A percentile compares a stretch with the other conserved stretches of the same genome.
These are phyloP conservation scores for Acleris literana DNA, from an alignment of 2,888 invertebrate species.

Conservation along the genomic window DNA sequence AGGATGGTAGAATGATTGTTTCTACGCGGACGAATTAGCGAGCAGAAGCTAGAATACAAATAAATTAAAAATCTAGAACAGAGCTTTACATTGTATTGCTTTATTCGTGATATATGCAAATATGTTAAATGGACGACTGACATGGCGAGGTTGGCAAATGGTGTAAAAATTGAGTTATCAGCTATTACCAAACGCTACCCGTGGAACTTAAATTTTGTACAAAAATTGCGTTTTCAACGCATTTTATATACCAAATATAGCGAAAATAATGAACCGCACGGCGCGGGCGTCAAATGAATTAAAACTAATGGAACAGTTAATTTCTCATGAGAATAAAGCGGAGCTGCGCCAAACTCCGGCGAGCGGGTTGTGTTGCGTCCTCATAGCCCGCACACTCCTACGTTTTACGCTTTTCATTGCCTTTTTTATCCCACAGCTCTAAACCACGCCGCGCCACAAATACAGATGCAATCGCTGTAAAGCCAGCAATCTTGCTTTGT, in stretches of 20 bases:
- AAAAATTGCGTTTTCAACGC: constrained; percentile 53
- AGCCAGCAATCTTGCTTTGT: constrained; percentile 36
- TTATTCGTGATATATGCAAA: too few relatives aligned
- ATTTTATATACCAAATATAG: constrained; percentile 72
- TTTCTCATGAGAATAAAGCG: constrained; percentile 81
- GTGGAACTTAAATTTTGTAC: too few relatives aligned
- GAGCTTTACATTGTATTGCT: too few relatives aligned
- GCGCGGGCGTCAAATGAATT: constrained; percentile 74
- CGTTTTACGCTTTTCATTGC: constrained; percentile 23
- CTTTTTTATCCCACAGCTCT: constrained; percentile 30
- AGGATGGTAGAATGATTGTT: too few relatives aligned
- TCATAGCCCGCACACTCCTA: constrained; percentile 21
- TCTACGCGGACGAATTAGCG: too few relatives aligned
- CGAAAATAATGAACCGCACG: constrained; percentile 71
- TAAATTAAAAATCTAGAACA: too few relatives aligned
- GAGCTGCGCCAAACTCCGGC: constrained; percentile 56
- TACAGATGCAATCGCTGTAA: constrained; percentile 35
- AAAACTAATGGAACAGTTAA: constrained; percentile 83
- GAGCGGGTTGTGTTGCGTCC: constrained; percentile 56
- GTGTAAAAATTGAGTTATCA: too few relatives aligned
- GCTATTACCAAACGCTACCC: too few relatives aligned
- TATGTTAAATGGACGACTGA: too few relatives aligned
- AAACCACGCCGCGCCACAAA: constrained; percentile 26
- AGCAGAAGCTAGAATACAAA: too few relatives aligned
- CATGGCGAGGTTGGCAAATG: too few relatives aligned